Evolutionary conservation across 2,113 vertebrate species (phyloP).

Genomic region (Zingel zingel): DNA sequence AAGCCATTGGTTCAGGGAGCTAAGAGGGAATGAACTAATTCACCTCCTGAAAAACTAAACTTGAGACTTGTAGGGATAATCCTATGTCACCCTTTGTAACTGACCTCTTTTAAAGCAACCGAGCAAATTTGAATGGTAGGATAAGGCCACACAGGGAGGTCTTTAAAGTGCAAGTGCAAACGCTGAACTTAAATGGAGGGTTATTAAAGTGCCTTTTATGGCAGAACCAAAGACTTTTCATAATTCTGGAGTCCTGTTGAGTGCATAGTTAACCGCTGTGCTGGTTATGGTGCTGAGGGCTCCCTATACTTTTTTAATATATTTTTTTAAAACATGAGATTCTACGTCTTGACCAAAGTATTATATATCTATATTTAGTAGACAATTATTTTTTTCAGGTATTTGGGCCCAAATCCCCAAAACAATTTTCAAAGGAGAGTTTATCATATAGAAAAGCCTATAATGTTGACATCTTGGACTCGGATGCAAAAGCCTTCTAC

Average conservation of each 20-base stretch:
- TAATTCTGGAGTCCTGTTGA: slow-evolving; percentile 38
- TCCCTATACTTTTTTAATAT: slow-evolving; percentile 17
- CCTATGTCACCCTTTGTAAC: slow-evolving; percentile 40
- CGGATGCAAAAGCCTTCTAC: neutral
- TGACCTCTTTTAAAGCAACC: slow-evolving; percentile 45
- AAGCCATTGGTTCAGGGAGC: slow-evolving; percentile 26
- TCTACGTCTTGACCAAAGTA: neutral
- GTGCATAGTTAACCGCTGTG: slow-evolving; percentile 26
- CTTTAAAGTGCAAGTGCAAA: slow-evolving; percentile 44
- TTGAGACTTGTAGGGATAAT: slow-evolving; percentile 46
- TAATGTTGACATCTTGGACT: neutral
- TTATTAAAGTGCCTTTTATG: slow-evolving; percentile 57
- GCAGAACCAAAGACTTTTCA: slow-evolving; percentile 40
- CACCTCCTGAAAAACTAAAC: slow-evolving; percentile 28
- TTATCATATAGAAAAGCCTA: neutral
- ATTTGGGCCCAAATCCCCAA: neutral
- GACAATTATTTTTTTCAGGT: neutral
- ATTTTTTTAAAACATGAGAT: slow-evolving; percentile 24
- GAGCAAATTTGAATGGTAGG: slow-evolving; percentile 50
- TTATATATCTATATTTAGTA: neutral
- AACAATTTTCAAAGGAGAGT: neutral
- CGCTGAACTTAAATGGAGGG: slow-evolving; percentile 46
- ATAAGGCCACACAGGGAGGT: slow-evolving; percentile 48
- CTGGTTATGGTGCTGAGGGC: neutral
- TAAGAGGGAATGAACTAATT: slow-evolving; percentile 39